Percentiles rank a stretch among this genome's conserved stretches.
Evolutionary conservation across 2,888 invertebrate species (phyloP).

Genomic region (Incurvaria masculella): DNA sequence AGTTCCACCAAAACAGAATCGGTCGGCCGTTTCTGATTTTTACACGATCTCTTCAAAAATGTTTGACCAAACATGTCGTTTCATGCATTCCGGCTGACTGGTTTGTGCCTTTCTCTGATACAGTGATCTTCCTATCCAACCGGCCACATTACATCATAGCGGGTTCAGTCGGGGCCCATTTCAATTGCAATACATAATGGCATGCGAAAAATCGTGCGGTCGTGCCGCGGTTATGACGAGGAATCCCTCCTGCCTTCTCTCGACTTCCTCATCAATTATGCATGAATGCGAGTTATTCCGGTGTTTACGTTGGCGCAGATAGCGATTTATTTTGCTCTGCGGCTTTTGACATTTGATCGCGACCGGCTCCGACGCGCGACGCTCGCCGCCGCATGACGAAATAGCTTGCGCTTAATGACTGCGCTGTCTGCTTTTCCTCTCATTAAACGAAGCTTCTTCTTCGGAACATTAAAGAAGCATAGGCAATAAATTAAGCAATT

Average conservation of each 20-base stretch:
- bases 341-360: slow-evolving; percentile 49
- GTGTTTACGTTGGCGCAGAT: slow-evolving; percentile 53
- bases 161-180: no score
- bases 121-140: no score
- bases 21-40: no score
- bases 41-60: no score
- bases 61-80: no score
- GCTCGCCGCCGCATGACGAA: slow-evolving; percentile 27
- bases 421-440: background rate
- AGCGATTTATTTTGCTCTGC: slow-evolving; percentile 53
- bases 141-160: no score
- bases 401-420: slow-evolving; percentile 14
- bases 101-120: no score
- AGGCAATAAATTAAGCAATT: background rate
- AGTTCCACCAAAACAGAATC: no score
- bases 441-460: background rate
- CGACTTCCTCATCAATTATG: slow-evolving; percentile 53
- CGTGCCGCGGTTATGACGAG: background rate
- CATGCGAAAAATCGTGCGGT: background rate
- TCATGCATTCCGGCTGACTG: no score
- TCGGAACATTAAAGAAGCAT: background rate
- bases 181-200: no score
- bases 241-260: slow-evolving; percentile 14
- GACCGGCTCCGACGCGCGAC: slow-evolving; percentile 27
- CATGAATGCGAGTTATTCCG: slow-evolving; percentile 51